Percentiles rank a stretch among this genome's conserved stretches.
Evolutionary conservation across 2,888 invertebrate species (phyloP).

Genomic region (Synergus itoensis): DNA sequence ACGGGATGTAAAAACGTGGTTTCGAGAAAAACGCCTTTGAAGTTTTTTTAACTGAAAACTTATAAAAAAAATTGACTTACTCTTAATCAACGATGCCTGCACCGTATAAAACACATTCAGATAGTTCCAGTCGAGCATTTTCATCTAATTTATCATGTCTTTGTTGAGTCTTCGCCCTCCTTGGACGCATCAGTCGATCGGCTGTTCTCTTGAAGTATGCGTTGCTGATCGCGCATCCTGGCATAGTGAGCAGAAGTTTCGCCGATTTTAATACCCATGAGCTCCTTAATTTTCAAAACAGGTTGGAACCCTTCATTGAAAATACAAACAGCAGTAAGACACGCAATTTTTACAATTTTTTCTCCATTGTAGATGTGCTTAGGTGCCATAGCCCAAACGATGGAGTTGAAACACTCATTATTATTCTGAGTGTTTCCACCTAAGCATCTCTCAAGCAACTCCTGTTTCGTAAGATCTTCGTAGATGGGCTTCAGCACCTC

Average conservation of each 20-base stretch:
- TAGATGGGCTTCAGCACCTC: conserved; percentile 52
- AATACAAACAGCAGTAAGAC: conserved; percentile 50
- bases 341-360: conserved; percentile 53
- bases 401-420: conserved; percentile 56
- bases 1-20: conserved; percentile 44
- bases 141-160: conserved; percentile 69
- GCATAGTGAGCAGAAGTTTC: conserved; percentile 45
- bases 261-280: conserved; percentile 54
- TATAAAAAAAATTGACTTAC: conserved; percentile 47
- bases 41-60: conserved; percentile 50
- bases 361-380: conserved; percentile 54
- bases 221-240: conserved; percentile 45
- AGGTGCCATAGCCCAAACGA: conserved; percentile 54
- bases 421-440: conserved; percentile 56
- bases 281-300: conserved; percentile 55
- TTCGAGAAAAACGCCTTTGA: conserved; percentile 46
- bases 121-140: conserved; percentile 46
- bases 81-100: conserved; percentile 52
- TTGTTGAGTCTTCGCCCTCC: conserved; percentile 51
- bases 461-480: conserved; percentile 48
- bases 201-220: conserved; percentile 48
- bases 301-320: conserved; percentile 57
- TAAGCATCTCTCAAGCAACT: conserved; percentile 53
- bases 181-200: conserved; percentile 52
- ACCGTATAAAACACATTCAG: conserved; percentile 48